Evolutionary conservation across 2,888 invertebrate genomes (phyloP).

Genomic region (Punctoribates punctum): DNA sequence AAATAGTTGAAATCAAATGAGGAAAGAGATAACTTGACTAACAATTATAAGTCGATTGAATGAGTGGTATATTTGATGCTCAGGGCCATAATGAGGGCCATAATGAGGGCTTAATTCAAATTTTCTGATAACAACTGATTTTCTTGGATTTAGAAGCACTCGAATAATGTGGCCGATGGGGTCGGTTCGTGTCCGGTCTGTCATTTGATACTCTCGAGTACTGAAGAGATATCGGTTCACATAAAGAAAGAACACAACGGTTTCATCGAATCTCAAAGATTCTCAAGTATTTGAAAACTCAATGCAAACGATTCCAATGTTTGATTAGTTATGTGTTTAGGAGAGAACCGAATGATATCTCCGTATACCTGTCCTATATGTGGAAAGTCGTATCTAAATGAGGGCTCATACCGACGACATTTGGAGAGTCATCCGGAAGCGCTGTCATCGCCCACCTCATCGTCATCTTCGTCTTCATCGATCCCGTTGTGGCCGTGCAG

Average conservation of each 20-base stretch:
- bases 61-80: no score
- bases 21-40: no score
- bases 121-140: not conserved
- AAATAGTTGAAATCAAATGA: no score
- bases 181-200: constrained; percentile 32
- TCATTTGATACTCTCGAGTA: constrained; percentile 23
- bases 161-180: not conserved
- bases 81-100: no score
- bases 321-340: not conserved
- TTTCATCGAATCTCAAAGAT: constrained; percentile 33
- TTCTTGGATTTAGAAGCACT: not conserved
- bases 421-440: constrained; percentile 72
- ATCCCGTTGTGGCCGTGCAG: constrained; percentile 94
- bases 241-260: constrained; percentile 34
- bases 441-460: constrained; percentile 5
- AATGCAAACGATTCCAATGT: not conserved
- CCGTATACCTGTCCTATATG: constrained; percentile 75
- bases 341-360: constrained; percentile 19
- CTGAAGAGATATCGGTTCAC: constrained; percentile 22
- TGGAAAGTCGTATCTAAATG: constrained; percentile 92
- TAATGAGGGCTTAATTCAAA: no score
- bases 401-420: constrained; percentile 86
- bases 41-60: no score
- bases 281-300: not conserved
- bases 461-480: constrained; percentile 55